Base-by-base conservation (phyloP, 2,113 vertebrate genomes). In the Lutjanus erythropterus region DNA sequence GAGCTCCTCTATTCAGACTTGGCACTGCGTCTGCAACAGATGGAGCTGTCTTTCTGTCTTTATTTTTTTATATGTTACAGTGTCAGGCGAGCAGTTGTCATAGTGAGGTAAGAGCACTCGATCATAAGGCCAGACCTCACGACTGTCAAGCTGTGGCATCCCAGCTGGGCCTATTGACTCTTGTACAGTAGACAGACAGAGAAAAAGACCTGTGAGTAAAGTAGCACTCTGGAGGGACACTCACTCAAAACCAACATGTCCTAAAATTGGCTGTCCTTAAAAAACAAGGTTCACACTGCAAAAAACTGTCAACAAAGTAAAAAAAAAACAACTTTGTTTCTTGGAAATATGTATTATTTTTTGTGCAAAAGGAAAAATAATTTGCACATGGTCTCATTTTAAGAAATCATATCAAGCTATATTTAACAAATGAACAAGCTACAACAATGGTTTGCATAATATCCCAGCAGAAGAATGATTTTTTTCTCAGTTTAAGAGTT, bases 81-180 rank as follows among this genome's bases (percentile, higher is more conserved):
- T 27, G 19, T 78, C 21, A 37, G 59, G 52, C 23, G 18, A 71
- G 49, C 31, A 42, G 64, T 71, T 59, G 50, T 70, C 23, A 60
- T 21, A 65, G 27, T 46, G n/a, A 44, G 29, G 53, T 39, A 55
- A 64, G 70, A 69, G 46, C n/a, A 85, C 46, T 72, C 58, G 52
- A 18, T 71, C 58, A 42, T 31, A 33, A 71, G 29, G 1, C 3
- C 1, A 2, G 50, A 44, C 50, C 47, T 49, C 19, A 29, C 41
- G 33, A 64, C 42, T 69, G 39, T 33, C 49, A 58, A 18, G 9
- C 72, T 53, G 61, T 18, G 62, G 55, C 35, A 33, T 55, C 67
- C 41, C 44, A 77, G 67, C 37, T 53, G 29, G 29, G 44, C 1
- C 60, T 31, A 47, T 39, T 35, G 27, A 35, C 37, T 62, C 44